Evolutionary conservation across 2,888 invertebrate genomes (phyloP).

Genomic region (Scelioninae gen. 2): DNA sequence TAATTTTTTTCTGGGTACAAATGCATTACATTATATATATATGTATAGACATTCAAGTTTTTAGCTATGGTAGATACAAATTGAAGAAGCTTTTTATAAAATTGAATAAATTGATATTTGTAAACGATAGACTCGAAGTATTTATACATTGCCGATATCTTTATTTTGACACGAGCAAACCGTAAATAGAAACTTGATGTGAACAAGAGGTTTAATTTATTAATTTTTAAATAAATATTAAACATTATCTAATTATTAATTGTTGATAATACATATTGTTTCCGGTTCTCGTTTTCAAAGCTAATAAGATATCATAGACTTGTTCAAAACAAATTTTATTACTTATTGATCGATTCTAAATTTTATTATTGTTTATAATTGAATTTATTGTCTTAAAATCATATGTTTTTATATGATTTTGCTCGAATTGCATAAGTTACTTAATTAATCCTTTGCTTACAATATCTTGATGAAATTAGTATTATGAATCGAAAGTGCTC

Average conservation of each 20-base stretch:
- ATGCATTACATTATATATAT: slow-evolving; percentile 23
- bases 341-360: slow-evolving; percentile 29
- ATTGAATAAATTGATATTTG: slow-evolving; percentile 23
- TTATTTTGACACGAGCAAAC: neutral
- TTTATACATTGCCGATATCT: slow-evolving; percentile 24
- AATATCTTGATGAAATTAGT: neutral
- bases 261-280: slow-evolving; percentile 7
- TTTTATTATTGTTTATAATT: slow-evolving; percentile 39
- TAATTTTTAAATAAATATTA: neutral
- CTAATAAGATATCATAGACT: slow-evolving; percentile 5
- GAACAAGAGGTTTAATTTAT: neutral
- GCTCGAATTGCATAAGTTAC: slow-evolving; percentile 24
- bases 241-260: slow-evolving; percentile 1
- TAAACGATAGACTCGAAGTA: slow-evolving; percentile 26
- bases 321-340: slow-evolving; percentile 16
- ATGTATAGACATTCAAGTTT: slow-evolving; percentile 38
- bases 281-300: slow-evolving; percentile 3
- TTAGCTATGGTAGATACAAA: slow-evolving; percentile 38
- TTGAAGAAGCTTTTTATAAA: slow-evolving; percentile 41
- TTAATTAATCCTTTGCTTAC: slow-evolving; percentile 12
- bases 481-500: slow-evolving; percentile 22
- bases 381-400: slow-evolving; percentile 40
- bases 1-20: slow-evolving; percentile 38
- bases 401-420: slow-evolving; percentile 31
- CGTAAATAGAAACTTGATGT: slow-evolving; percentile 3